Evolutionary conservation across 2,113 vertebrate genomes (phyloP), one percentile per base, ranked within the genome.

Genomic region (Prionailurus viverrinus): DNA sequence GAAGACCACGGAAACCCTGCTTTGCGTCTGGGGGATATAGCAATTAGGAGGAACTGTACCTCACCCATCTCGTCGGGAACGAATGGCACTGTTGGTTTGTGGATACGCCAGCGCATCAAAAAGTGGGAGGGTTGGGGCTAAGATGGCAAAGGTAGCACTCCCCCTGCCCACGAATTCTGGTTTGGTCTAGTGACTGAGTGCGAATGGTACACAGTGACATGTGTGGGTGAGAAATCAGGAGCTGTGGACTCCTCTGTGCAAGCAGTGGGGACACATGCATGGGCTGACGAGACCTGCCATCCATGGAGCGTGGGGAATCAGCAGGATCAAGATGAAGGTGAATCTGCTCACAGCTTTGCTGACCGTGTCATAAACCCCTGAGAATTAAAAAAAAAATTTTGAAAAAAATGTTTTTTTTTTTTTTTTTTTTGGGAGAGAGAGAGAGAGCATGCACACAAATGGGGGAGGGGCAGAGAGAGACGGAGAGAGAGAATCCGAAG

Each of bases 111-210:
- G 7, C 2, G 2, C 48, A 4, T 95, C 45, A 8, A 2, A 31
- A 13, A 16, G 2, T 11, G 45, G 4, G 4, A 16, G 11, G 0
- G 0, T 11, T 0, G 23, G 15, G 36, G 1, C 15, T 25, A 51
- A 31, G 10, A 5, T 18, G 11, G 18, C 19, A 29, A 73, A 31
- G 23, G 27, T 4, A 14, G 5, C 7, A 10, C 25, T 14, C 16
- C 2, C 15, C 25, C 1, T 12, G 1, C 8, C 41, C 10, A 3
- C 16, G 9, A 33, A 39, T 12, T 23, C 76, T 23, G 51, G 3
- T 9, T 3, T 12, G 33, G 21, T 23, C 21, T 4, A 1, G 36
- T 0, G 45, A 25, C 5, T 25, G 10, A 6, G 21, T 31, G 13
- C 14, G 14, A 27, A 10, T 1, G 29, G 10, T 19, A 2, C 9